Percentiles rank a stretch among this genome's conserved stretches.
These are phyloP conservation scores for Drosophila peninsularis DNA, from an alignment of 2,888 invertebrate species.

Conservation along the genomic window DNA sequence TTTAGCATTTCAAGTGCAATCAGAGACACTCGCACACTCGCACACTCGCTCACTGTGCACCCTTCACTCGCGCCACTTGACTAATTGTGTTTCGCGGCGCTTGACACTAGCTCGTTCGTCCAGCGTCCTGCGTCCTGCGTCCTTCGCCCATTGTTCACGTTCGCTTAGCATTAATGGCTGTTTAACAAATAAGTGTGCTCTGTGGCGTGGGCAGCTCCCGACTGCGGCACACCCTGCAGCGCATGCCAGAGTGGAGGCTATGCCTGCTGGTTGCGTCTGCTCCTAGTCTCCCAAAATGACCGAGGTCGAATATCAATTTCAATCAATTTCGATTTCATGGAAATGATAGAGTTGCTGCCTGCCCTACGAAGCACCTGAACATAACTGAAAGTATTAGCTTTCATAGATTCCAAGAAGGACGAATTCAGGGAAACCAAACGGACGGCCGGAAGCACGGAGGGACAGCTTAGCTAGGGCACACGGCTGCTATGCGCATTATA, in stretches of 20 bases:
- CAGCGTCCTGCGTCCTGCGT: not conserved
- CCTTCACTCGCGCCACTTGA: constrained; percentile 37
- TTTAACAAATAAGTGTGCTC: not conserved
- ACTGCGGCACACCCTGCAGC: not conserved
- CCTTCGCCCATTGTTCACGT: constrained; percentile 8
- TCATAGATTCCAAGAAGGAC: not conserved
- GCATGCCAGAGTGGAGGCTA: too few species aligned
- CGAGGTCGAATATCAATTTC: not conserved
- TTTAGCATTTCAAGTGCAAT: constrained; percentile 2
- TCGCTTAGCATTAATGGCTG: constrained; percentile 10
- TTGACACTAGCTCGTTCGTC: constrained; percentile 27
- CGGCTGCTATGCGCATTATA: not conserved
- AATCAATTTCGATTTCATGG: not conserved
- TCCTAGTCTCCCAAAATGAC: not conserved
- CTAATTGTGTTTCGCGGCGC: constrained; percentile 69
- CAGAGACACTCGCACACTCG: not conserved
- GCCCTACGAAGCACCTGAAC: not conserved
- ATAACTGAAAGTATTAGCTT: constrained; percentile 1
- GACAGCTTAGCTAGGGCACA: not conserved
- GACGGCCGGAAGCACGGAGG: not conserved
- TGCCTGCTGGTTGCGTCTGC: too few species aligned
- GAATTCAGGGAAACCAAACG: not conserved
- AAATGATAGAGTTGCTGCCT: not conserved
- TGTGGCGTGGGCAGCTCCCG: not conserved
- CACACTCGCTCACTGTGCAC: not conserved